These are phyloP conservation scores for Argyresthia goedartella DNA, from an alignment of 2,888 invertebrate species.

Conservation along the genomic window DNA sequence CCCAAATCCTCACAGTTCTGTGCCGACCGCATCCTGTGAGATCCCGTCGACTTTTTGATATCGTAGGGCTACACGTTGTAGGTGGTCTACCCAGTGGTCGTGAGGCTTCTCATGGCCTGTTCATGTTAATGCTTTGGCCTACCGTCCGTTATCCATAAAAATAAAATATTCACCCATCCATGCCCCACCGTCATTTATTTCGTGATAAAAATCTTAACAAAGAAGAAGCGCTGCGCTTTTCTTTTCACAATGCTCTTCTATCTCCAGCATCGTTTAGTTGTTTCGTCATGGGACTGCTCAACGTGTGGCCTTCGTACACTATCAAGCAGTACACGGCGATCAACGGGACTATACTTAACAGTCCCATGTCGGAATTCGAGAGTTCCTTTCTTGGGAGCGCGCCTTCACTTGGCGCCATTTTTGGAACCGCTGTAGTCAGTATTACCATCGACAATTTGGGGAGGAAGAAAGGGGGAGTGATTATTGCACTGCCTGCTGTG, in stretches of 20 bases:
- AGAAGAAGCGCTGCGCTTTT: too few relatives aligned
- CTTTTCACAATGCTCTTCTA: neutral
- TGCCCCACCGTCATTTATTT: neutral
- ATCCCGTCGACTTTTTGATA: too few relatives aligned
- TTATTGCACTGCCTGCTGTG: conserved; percentile 61
- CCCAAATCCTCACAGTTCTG: too few relatives aligned
- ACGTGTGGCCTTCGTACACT: conserved; percentile 74
- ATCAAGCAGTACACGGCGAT: conserved; percentile 44
- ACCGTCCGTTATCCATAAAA: too few relatives aligned
- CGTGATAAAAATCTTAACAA: neutral
- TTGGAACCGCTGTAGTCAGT: conserved; percentile 57
- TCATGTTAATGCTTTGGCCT: too few relatives aligned
- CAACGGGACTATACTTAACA: conserved; percentile 42
- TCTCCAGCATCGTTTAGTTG: conserved; percentile 38
- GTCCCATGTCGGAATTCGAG: conserved; percentile 55
- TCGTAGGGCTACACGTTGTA: too few relatives aligned
- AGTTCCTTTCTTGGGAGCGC: conserved; percentile 68
- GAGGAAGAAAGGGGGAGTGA: conserved; percentile 61
- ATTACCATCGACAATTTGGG: conserved; percentile 59
- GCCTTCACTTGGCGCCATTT: conserved; percentile 65
- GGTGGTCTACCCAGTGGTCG: too few relatives aligned
- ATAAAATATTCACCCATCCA: neutral
- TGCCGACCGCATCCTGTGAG: too few relatives aligned
- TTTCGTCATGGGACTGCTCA: conserved; percentile 34
- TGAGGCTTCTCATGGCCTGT: too few relatives aligned